Evolutionary conservation across 2,113 vertebrate species (phyloP), one percentile per base, ranked within the genome.

Genomic region (Podilymbus podiceps): DNA sequence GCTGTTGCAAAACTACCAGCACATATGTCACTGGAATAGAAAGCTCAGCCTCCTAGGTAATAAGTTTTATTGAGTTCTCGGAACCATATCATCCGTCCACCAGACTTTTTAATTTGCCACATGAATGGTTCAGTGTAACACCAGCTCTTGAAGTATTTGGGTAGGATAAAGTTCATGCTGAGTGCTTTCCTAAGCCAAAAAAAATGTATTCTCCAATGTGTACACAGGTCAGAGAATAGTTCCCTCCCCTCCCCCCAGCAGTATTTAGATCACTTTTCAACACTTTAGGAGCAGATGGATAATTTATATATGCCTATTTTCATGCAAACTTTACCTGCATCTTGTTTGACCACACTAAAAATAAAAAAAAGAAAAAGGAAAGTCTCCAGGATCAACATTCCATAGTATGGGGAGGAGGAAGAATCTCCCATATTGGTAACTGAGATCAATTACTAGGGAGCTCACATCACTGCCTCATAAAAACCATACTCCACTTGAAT

Each of bases 31-130:
- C 69, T 77, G 49, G n/a, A 88, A 95, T 42, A 96, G 83, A 94
- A 97, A 95, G 62, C 91, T 81, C 89, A 91, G 67, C 68, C 91
- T 95, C 13, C 5, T 53, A 97, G 81, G 94, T 91, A 96, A 76
- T 92, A 94, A 79, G 94, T 97, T 97, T 95, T 96, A 96, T 95
- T 96, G 95, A 98, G 95, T 96, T 93, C 94, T 89, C 4, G 1
- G 86, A 88, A 96, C 93, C 89, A 28, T 91, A 95, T 96, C 93
- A 96, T 95, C 93, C 24, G 46, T 96, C 94, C 96, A 95, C 91
- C 85, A 85, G 97, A 96, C 94, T 96, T 97, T 97, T 97, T 95
- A 97, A 98, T 97, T 98, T 97, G 95, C 96, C 96, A 97, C 96
- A 94, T 97, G 96, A 96, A 95, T 59, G 92, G 91, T 93, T 96